Base-by-base conservation (phyloP, 2,113 vertebrate species). In the Choloepus hoffmanni region DNA sequence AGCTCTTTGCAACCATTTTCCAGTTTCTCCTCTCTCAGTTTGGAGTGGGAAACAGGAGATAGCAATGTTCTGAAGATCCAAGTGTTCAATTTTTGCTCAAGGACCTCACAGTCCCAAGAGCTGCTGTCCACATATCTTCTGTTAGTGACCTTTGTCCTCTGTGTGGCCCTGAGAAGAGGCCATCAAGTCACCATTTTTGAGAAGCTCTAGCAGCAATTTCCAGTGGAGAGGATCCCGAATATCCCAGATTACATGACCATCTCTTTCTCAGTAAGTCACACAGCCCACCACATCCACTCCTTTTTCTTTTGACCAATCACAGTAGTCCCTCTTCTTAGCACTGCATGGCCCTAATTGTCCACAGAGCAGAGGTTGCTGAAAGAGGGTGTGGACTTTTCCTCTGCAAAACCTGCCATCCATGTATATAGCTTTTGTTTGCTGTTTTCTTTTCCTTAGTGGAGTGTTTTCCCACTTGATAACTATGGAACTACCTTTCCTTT, bases 191-290 rank as follows among this genome's bases (percentile, higher is more conserved):
- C 48, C 26, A 4, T 36, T 13, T 16, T 15, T 24, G 33, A 45
- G 23, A 87, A 53, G 18, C 28, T 10, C n/a, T 45, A 45, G 9
- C 40, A 48, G 19, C 48, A 63, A 14, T 5, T 5, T 70, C 26
- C 26, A 28, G 14, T 0, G 28, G 21, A 50, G 2, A 36, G 36
- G 33, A 65, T 10, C 21, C 12, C 3, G 19, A 55, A 36, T 68
- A 16, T 23, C 11, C 14, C 19, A 7, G 0, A 5, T 1, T 8
- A 1, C 21, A 30, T n/a, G 43, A n/a, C 1, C 5, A 4, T 2
- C 12, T 67, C 30, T 77, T 67, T 18, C 53, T 89, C 53, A 30
- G 18, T 3, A 23, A 0, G 1, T 40, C 33, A 45, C 10, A 24
- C 11, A 43, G 15, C 7, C 18, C 8, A 13, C 33, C 12, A 28